Percentiles rank a stretch among this genome's conserved stretches.
phyloP scores from a whole-genome alignment of 1,140 invertebrate genomes.

The Homalodisca vitripennis region DNA sequence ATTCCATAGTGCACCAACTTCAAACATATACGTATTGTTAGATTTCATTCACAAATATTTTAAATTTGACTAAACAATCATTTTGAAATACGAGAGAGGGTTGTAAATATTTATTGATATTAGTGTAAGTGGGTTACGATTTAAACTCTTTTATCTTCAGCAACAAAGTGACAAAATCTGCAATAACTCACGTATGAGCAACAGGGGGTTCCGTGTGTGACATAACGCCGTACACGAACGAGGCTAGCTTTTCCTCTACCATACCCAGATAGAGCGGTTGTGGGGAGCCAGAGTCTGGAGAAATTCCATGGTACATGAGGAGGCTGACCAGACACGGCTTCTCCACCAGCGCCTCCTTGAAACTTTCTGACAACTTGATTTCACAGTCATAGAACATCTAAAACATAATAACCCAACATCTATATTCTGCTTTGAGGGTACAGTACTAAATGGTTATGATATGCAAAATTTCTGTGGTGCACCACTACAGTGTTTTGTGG shows the following conservation, averaged over 20 bases:
- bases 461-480: too few species aligned
- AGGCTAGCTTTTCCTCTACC: constrained; percentile 33
- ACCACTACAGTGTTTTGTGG: too few species aligned
- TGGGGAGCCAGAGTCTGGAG: background rate
- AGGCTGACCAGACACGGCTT: constrained; percentile 32
- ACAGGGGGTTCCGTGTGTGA: constrained; percentile 31
- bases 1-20: too few species aligned
- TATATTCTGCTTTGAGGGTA: too few species aligned
- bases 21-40: too few species aligned
- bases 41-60: too few species aligned
- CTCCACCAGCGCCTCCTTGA: constrained; percentile 19
- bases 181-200: constrained; percentile 31
- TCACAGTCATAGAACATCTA: constrained; percentile 37
- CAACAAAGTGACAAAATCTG: background rate
- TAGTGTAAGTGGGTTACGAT: background rate
- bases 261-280: constrained; percentile 5
- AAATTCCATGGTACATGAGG: background rate
- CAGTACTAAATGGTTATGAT: too few species aligned
- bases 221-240: constrained; percentile 33
- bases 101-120: too few species aligned
- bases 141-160: background rate
- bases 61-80: too few species aligned
- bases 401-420: too few species aligned
- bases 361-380: constrained; percentile 28
- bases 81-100: too few species aligned